Evolutionary conservation across 2,797 vertebrate genomes (phyloP).

Genomic region (Chanos chanos): DNA sequence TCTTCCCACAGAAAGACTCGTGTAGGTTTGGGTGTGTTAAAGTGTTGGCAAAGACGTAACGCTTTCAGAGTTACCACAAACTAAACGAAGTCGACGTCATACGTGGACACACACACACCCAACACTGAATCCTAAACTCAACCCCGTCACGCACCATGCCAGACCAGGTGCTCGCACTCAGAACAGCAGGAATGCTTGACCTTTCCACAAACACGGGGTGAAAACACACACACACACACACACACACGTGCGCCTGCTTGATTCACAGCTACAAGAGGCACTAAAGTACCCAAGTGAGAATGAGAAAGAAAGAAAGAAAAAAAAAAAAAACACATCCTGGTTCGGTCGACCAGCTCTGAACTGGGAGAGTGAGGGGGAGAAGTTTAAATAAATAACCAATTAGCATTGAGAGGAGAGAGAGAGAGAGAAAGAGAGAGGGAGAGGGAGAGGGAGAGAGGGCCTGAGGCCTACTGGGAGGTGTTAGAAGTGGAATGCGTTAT

Average conservation of each 20-base stretch:
- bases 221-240: slow-evolving; percentile 52
- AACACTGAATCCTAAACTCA: slow-evolving; percentile 1
- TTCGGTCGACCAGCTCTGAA: slow-evolving; percentile 50
- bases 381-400: slow-evolving; percentile 76
- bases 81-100: slow-evolving; percentile 18
- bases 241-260: background rate
- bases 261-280: no score
- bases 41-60: no score
- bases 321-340: background rate
- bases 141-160: background rate
- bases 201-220: slow-evolving; percentile 61
- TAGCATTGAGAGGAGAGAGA: slow-evolving; percentile 62
- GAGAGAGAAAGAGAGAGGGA: no score
- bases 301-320: no score
- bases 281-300: no score
- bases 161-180: slow-evolving; percentile 62
- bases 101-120: slow-evolving; percentile 31
- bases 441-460: no score
- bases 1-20: no score
- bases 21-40: no score
- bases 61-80: no score
- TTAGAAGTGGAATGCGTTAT: slow-evolving; percentile 73
- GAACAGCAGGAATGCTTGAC: slow-evolving; percentile 40
- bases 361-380: slow-evolving; percentile 64
- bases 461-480: slow-evolving; percentile 55